These are phyloP conservation scores for Cyphomyrus plagiostoma DNA, from an alignment of 2,113 vertebrate species.

Conservation along the genomic window DNA sequence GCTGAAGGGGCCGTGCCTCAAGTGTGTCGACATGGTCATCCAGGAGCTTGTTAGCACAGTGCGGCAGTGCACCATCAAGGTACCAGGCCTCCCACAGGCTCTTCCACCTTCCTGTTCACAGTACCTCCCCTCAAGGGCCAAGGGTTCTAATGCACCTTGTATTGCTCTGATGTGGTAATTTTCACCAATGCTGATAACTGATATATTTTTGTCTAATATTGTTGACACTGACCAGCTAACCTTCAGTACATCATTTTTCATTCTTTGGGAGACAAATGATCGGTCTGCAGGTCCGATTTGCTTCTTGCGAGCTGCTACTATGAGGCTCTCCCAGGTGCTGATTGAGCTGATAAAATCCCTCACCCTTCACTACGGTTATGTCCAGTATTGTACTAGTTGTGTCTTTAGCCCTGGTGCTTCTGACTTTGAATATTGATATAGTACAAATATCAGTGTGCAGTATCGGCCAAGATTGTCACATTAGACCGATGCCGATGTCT, in stretches of 20 bases:
- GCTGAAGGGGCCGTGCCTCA: conserved; percentile 81
- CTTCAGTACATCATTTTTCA: neutral
- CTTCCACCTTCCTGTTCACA: neutral
- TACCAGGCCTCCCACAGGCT: neutral
- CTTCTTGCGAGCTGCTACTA: neutral
- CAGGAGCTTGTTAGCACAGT: conserved; percentile 82
- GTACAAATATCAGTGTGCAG: neutral
- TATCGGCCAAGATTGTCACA: neutral
- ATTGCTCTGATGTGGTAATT: neutral
- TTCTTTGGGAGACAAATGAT: neutral
- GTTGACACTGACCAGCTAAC: neutral
- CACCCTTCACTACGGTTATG: neutral
- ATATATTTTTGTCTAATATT: neutral
- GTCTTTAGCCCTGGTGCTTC: neutral
- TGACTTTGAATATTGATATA: neutral
- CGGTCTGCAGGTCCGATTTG: neutral
- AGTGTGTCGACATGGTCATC: conserved; percentile 84
- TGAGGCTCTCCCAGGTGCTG: neutral
- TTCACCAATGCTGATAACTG: neutral
- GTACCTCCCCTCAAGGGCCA: neutral
- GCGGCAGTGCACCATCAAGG: conserved; percentile 81
- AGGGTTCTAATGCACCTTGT: neutral
- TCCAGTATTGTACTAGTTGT: neutral
- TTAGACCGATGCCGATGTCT: neutral
- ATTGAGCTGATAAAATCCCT: neutral